phyloP scores from a whole-genome alignment of 35 echinoderm and acorn worm species.

The Apostichopus japonicus region DNA sequence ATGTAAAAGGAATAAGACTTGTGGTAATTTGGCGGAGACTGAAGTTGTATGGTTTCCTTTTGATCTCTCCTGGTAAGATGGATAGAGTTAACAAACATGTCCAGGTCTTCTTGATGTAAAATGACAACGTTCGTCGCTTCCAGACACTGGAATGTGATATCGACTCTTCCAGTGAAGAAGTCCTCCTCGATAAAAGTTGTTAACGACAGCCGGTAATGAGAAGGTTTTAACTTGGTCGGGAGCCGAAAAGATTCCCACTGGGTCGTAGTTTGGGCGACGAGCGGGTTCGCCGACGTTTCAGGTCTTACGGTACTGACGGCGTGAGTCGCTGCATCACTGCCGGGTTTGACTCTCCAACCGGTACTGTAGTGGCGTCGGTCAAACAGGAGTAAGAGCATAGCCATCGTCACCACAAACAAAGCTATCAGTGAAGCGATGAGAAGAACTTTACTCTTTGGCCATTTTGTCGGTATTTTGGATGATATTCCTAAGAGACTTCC shows the following conservation, averaged over 20 bases:
- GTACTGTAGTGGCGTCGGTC: conserved; percentile 45
- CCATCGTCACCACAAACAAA: conserved; percentile 32
- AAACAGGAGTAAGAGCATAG: conserved; percentile 61
- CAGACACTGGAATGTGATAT: conserved; percentile 59
- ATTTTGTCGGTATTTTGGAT: not conserved
- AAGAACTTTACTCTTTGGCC: conserved; percentile 45
- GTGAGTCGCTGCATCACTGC: not conserved
- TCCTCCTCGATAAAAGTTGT: conserved; percentile 62
- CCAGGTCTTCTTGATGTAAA: conserved; percentile 53
- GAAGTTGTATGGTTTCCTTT: not conserved
- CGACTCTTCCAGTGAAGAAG: conserved; percentile 65
- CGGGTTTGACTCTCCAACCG: not conserved
- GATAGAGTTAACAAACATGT: not conserved
- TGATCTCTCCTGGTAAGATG: not conserved
- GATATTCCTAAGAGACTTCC: conserved; percentile 29
- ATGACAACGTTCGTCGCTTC: conserved; percentile 65
- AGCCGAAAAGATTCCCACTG: conserved; percentile 72
- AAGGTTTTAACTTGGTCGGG: conserved; percentile 59
- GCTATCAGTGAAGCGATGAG: conserved; percentile 17
- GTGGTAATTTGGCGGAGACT: conserved; percentile 12
- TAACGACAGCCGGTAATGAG: conserved; percentile 61
- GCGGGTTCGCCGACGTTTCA: not conserved
- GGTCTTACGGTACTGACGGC: not conserved
- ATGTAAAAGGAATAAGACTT: conserved; percentile 29
- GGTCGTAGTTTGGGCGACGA: not conserved